phyloP scores from a whole-genome alignment of 2,888 invertebrate species.

The Trissolcus japonicus region DNA sequence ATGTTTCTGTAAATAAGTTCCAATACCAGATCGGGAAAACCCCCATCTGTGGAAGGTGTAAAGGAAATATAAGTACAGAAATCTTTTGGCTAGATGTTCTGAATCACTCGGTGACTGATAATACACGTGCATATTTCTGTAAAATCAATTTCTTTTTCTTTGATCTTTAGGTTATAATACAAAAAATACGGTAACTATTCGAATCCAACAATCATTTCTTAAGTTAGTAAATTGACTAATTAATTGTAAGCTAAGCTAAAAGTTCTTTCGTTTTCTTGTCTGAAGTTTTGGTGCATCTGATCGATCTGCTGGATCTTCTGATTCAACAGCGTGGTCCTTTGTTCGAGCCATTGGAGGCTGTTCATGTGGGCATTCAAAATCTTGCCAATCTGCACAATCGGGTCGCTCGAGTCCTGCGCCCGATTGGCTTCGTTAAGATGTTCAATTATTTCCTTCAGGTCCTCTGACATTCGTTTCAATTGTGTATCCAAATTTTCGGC shows the following conservation, averaged over 20 bases:
- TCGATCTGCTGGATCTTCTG: slow-evolving; percentile 89
- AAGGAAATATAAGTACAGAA: too few relatives aligned
- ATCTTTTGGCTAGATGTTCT: too few relatives aligned
- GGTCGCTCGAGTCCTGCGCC: slow-evolving; percentile 89
- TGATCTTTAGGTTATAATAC: neutral
- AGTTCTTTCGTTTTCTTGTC: slow-evolving; percentile 85
- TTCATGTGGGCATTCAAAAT: slow-evolving; percentile 98
- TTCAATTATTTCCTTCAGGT: slow-evolving; percentile 95
- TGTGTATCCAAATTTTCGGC: slow-evolving; percentile 95
- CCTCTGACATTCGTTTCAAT: slow-evolving; percentile 95
- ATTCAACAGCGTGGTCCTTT: slow-evolving; percentile 86
- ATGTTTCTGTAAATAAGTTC: too few relatives aligned
- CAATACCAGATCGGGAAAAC: neutral
- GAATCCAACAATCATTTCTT: neutral
- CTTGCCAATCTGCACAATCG: slow-evolving; percentile 93
- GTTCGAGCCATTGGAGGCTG: slow-evolving; percentile 95
- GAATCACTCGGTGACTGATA: too few relatives aligned
- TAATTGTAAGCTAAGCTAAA: slow-evolving; percentile 80
- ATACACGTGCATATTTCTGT: too few relatives aligned
- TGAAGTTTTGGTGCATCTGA: slow-evolving; percentile 86
- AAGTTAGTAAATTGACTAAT: slow-evolving; percentile 5
- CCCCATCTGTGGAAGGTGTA: too few relatives aligned
- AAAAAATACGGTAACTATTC: neutral
- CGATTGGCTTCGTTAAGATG: slow-evolving; percentile 93
- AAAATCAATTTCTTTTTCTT: too few relatives aligned